phyloP scores from a whole-genome alignment of 2,797 vertebrate species.

The Macroramphosus scolopax region DNA sequence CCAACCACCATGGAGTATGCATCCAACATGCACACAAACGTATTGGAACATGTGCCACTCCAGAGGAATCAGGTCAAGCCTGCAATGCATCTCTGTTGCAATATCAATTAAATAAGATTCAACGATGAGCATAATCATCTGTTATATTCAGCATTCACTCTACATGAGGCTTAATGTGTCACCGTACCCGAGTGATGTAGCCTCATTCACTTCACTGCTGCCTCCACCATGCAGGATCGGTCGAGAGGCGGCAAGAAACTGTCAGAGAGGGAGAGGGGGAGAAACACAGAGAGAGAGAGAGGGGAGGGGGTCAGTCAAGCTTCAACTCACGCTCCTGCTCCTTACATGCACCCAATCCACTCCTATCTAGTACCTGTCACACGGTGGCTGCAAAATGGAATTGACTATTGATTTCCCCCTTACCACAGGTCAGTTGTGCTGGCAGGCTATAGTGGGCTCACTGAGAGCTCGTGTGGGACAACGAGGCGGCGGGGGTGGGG shows the following conservation, averaged over 20 bases:
- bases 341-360: conserved; percentile 80
- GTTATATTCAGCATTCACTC: conserved; percentile 13
- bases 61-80: too few relatives aligned
- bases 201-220: conserved; percentile 31
- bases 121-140: background rate
- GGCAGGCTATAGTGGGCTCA: conserved; percentile 62
- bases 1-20: too few relatives aligned
- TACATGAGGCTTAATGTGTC: conserved; percentile 10
- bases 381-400: conserved; percentile 78
- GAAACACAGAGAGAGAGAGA: conserved; percentile 7
- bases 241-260: conserved; percentile 5
- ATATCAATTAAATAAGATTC: background rate
- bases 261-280: background rate
- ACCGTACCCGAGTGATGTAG: conserved; percentile 6
- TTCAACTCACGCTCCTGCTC: conserved; percentile 69
- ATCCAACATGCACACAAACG: too few relatives aligned
- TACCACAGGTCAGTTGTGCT: conserved; percentile 75
- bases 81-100: background rate
- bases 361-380: conserved; percentile 83
- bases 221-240: conserved; percentile 30
- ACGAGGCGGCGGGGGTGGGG: too few relatives aligned
- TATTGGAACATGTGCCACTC: too few relatives aligned
- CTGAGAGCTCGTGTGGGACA: conserved; percentile 45
- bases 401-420: conserved; percentile 83
- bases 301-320: conserved; percentile 53